These are phyloP conservation scores for Phrynocephalus versicolor DNA, from an alignment of 2,113 vertebrate species.

Conservation along the genomic window DNA sequence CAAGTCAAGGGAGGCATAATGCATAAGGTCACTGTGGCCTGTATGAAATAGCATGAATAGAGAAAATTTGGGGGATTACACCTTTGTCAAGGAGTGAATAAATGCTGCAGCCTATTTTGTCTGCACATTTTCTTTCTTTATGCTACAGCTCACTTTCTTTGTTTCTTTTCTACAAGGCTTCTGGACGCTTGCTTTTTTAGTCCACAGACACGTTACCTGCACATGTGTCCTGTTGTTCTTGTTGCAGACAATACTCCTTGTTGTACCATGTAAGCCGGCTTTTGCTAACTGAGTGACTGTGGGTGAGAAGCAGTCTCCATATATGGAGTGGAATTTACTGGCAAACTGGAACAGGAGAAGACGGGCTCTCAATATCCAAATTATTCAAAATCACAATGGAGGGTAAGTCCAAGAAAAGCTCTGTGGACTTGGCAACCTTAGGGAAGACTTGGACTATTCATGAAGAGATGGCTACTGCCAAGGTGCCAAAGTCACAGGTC, in stretches of 20 bases:
- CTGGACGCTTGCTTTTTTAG: not conserved
- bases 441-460: too few relatives aligned
- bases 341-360: too few relatives aligned
- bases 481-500: too few relatives aligned
- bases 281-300: not conserved
- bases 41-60: not conserved
- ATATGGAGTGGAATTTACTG: not conserved
- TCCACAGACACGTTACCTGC: not conserved
- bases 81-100: not conserved
- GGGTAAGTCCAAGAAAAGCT: too few relatives aligned
- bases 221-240: not conserved
- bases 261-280: not conserved
- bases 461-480: too few relatives aligned
- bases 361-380: too few relatives aligned
- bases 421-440: too few relatives aligned
- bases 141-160: not conserved
- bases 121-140: not conserved
- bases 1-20: not conserved
- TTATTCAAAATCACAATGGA: too few relatives aligned
- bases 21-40: not conserved
- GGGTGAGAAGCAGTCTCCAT: not conserved
- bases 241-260: not conserved
- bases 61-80: not conserved
- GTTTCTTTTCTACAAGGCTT: not conserved
- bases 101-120: not conserved